Percentiles rank a stretch among this genome's conserved stretches.
phyloP scores from a whole-genome alignment of 2,113 vertebrate genomes.

The Megalops atlanticus region DNA sequence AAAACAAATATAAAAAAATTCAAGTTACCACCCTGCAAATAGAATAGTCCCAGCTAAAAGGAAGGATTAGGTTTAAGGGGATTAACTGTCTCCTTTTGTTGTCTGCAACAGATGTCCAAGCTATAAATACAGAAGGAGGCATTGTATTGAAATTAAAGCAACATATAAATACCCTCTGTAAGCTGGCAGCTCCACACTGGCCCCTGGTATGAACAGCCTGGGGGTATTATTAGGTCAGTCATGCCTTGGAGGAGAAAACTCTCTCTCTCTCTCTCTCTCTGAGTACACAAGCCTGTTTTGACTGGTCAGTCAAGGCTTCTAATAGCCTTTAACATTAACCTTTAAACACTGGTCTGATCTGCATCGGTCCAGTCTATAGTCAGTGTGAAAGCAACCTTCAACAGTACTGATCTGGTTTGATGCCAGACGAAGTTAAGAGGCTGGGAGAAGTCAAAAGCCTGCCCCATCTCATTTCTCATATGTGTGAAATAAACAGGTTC shows the following conservation, averaged over 20 bases:
- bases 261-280: too few species aligned
- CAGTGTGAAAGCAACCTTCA: too few species aligned
- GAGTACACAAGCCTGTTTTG: too few species aligned
- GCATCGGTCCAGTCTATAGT: too few species aligned
- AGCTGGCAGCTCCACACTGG: background rate
- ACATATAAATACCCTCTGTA: constrained; percentile 58
- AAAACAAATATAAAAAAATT: background rate
- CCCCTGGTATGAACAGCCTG: constrained; percentile 56
- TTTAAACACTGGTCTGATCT: too few species aligned
- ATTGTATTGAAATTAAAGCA: constrained; percentile 65
- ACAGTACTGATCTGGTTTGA: too few species aligned
- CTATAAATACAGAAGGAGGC: constrained; percentile 66
- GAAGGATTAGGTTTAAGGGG: constrained; percentile 59
- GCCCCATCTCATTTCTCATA: too few species aligned
- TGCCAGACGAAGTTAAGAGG: too few species aligned
- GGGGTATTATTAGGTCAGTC: constrained; percentile 49
- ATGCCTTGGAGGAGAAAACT: constrained; percentile 13
- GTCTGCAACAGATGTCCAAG: constrained; percentile 62
- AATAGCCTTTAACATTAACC: background rate
- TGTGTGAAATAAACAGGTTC: background rate
- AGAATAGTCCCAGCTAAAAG: constrained; percentile 35
- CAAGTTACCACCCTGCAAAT: background rate
- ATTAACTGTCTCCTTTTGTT: constrained; percentile 64
- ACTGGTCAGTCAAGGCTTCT: background rate
- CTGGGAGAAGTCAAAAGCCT: too few species aligned